Base-by-base conservation (phyloP, 2,113 vertebrate genomes). In the Cricetomys ansorgei region DNA sequence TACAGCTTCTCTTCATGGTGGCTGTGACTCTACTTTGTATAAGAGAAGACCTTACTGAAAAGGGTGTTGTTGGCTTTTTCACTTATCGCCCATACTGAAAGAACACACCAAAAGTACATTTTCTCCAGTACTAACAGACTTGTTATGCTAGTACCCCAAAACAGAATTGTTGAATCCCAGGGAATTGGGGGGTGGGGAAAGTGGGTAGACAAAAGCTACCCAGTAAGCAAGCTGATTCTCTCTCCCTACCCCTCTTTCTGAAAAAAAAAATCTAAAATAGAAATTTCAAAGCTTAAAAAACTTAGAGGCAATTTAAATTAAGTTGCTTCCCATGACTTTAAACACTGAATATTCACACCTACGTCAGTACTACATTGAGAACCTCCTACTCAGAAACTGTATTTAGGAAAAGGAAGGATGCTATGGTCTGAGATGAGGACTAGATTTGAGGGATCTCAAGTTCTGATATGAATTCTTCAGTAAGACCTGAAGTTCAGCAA, bases 261-360 rank as follows among this genome's bases (percentile, higher is more conserved):
- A 62, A 13, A 88, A 75, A 10, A 34, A 64, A 92, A 92, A 92
- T 96, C 94, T 76, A 97, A 97, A 98, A 97, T 97, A 98, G 97
- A 96, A 95, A 97, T 91, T 94, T 96, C 81, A 97, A 96, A 96
- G 88, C 97, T 96, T 94, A 96, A 98, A 98, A 97, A 97, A 97
- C 92, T 94, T 95, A 93, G 97, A 97, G 90, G 90, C 97, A 96
- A 97, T 97, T 97, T 96, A 96, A 97, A 96, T 98, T 97, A 98
- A 98, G 97, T 97, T 96, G 94, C 94, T 97, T 98, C 95, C 94
- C 97, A 97, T 98, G 97, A 97, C 97, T 97, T 97, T 96, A 97
- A 98, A 98, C 96, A 97, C 96, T 94, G 97, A 97, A 96, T 97
- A 94, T 97, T 98, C 97, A 97, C 97, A 97, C 97, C 97, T 97